Conservation (phyloP, 2,888 invertebrate species). For the Habrosyne pyritoides region DNA sequence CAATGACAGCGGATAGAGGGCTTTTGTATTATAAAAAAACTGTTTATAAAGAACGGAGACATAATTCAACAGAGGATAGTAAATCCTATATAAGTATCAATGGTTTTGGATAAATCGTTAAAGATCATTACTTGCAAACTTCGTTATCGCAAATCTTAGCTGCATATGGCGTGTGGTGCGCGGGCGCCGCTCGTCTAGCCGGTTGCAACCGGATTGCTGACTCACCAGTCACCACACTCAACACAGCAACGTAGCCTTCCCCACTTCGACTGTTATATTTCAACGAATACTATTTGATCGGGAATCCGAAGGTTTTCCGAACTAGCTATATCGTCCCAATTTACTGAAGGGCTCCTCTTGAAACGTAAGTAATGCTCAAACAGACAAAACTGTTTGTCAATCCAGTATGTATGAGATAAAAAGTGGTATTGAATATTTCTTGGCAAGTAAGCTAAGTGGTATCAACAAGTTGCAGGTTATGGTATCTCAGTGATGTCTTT, state of each 20-base stretch:
- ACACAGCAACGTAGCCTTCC: conserved; percentile 19
- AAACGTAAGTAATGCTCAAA: too few species aligned
- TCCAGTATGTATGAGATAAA: neutral
- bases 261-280: conserved; percentile 5
- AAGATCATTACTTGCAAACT: conserved; percentile 11
- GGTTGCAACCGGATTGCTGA: conserved; percentile 57
- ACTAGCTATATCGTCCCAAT: neutral
- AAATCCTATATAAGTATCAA: conserved; percentile 13
- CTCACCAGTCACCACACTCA: conserved; percentile 35
- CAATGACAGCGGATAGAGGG: too few species aligned
- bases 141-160: conserved; percentile 19
- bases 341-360: neutral
- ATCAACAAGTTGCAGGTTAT: neutral
- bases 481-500: neutral
- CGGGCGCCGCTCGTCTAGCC: conserved; percentile 57
- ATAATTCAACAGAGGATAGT: neutral
- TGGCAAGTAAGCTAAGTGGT: neutral
- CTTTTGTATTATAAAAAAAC: neutral
- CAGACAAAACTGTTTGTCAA: too few species aligned
- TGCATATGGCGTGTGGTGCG: conserved; percentile 29
- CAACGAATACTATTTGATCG: too few species aligned
- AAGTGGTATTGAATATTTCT: too few species aligned
- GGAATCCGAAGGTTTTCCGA: too few species aligned
- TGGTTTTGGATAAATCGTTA: conserved; percentile 19
- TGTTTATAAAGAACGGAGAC: neutral